Base-by-base conservation (phyloP, 2,797 vertebrate species). In the Gallirallus australis region DNA sequence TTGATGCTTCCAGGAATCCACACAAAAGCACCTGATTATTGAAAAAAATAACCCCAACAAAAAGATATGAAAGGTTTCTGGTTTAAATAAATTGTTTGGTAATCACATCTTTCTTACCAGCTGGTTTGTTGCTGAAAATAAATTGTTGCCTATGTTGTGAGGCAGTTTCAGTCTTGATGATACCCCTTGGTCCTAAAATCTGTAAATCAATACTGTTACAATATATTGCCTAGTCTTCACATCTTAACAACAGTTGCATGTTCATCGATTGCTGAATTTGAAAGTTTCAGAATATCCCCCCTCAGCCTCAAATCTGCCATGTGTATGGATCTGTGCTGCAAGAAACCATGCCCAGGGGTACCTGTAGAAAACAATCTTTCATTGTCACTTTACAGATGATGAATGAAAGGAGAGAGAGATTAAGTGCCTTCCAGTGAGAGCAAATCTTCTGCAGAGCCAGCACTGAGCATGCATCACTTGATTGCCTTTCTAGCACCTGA, bases 331-430 rank as follows among this genome's bases (percentile, higher is more conserved):
- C 45, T 40, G 17, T 50, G 56, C 65, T 71, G 47, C 33, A 61
- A 77, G 57, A 37, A 81, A 48, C 12, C 45, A 66, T 86, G 17
- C 40, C 50, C 70, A 80, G 37, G 30, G 3, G 7, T 66, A 47
- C 78, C 82, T 71, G 90, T 24, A 80, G 83, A 57, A 93, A 91
- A 59, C 28, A 53, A 52, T 83, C 4, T 66, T 84, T 90, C 16
- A 12, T 28, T 27, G 9, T 89, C 86, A 21, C 75, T 95, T 93
- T 68, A 28, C 60, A 77, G 81, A 64, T 30, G 75, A 87, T 48
- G 75, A 80, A 90, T 79, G 81, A 76, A 91, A 47, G 65, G 63
- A 80, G 37, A 66, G 68, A 70, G 82, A 45, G 73, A 95, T 89
- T 59, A 90, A 92, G 35, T 28, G 48, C 28, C 12, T 79, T 64